A percentile compares a stretch with the other conserved stretches of the same genome.
Evolutionary conservation across 2,797 vertebrate species (phyloP).

Genomic region (Leptatherina wallacei): DNA sequence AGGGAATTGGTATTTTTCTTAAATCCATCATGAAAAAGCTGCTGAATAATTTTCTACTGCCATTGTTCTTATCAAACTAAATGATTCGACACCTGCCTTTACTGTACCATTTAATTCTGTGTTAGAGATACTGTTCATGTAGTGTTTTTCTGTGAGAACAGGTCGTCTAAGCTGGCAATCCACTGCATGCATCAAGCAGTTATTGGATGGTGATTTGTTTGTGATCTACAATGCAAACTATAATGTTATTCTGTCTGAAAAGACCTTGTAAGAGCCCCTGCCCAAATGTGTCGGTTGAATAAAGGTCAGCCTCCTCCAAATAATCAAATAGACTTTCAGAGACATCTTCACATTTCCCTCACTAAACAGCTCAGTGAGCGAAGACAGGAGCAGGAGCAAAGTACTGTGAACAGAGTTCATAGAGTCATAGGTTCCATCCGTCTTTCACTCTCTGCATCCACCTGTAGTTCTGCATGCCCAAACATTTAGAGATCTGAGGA

Average conservation of each 20-base stretch:
- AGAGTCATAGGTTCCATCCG: conserved; percentile 22
- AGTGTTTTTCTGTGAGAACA: not conserved
- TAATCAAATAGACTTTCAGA: not conserved
- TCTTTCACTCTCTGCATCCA: conserved; percentile 26
- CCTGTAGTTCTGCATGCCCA: conserved; percentile 44
- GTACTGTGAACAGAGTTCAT: not conserved
- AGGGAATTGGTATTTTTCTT: not conserved
- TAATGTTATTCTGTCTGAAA: not conserved
- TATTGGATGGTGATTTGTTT: not conserved
- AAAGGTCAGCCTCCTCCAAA: not conserved
- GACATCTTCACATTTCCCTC: conserved; percentile 3
- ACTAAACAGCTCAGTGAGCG: conserved; percentile 8
- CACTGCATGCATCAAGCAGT: not conserved
- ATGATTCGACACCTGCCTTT: not conserved
- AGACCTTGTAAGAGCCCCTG: not conserved
- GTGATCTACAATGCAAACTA: not conserved
- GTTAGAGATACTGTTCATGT: not conserved
- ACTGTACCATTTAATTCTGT: not conserved
- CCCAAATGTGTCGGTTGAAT: not conserved
- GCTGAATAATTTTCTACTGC: not conserved
- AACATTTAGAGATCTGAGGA: conserved; percentile 43
- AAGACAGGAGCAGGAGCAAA: conserved; percentile 3
- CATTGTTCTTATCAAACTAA: not conserved
- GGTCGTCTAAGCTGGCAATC: not conserved
- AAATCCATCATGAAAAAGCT: not conserved